A percentile compares a stretch with the other conserved stretches of the same genome.
Conservation (phyloP, 2,797 vertebrate species). For the Hippocampus kuda region DNA sequence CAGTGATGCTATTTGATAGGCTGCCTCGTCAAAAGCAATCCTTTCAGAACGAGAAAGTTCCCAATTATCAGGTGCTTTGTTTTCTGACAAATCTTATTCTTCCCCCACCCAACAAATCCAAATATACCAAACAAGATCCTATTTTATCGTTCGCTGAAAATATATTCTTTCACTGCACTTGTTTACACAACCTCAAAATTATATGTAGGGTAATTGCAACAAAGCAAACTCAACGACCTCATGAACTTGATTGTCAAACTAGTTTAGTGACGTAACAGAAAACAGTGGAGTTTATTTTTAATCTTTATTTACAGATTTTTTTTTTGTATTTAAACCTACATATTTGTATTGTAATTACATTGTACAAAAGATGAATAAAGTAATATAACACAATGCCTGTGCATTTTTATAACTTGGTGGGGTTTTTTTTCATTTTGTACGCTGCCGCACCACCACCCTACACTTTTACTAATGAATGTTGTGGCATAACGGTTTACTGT, state of each 20-base stretch:
- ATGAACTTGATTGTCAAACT: constrained; percentile 79
- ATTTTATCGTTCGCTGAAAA: background rate
- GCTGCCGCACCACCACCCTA: no score
- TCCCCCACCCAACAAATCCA: constrained; percentile 10
- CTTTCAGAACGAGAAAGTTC: background rate
- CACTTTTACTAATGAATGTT: no score
- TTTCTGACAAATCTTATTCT: constrained; percentile 8
- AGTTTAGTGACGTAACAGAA: constrained; percentile 73
- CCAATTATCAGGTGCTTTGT: constrained; percentile 7
- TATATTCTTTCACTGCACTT: constrained; percentile 16
- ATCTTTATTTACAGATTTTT: constrained; percentile 77
- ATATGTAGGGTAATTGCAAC: constrained; percentile 60
- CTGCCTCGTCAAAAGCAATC: constrained; percentile 23
- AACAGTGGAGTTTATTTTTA: constrained; percentile 78
- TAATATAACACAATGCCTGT: constrained; percentile 73
- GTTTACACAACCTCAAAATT: constrained; percentile 52
- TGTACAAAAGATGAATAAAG: constrained; percentile 82
- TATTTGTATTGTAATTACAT: constrained; percentile 84
- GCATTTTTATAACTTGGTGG: background rate
- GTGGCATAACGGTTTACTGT: no score
- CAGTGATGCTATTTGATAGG: constrained; percentile 17
- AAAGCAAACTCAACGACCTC: constrained; percentile 76
- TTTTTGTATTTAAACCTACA: constrained; percentile 78
- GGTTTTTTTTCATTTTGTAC: background rate
- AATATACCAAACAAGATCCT: background rate